A percentile compares a stretch with the other conserved stretches of the same genome.
phyloP scores from a whole-genome alignment of 2,888 invertebrate species.

The Dryobotodes eremita region DNA sequence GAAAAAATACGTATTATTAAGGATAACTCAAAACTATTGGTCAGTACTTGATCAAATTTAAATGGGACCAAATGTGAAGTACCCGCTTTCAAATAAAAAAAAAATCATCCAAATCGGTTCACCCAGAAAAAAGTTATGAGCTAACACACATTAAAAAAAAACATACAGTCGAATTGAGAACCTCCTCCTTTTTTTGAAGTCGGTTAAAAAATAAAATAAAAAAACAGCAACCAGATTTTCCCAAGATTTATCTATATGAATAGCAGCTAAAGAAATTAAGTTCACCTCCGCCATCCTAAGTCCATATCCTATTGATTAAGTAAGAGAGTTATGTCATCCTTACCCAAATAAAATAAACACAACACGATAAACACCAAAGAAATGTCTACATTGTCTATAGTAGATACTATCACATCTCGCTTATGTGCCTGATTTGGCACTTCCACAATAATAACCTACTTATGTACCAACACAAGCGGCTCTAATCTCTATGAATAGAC shows the following conservation, averaged over 20 bases:
- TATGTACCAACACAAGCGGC: constrained; percentile 32
- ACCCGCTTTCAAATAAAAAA: no score
- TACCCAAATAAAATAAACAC: constrained; percentile 5
- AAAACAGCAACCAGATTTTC: neutral
- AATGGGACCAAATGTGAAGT: no score
- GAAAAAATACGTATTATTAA: no score
- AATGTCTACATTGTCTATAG: constrained; percentile 3
- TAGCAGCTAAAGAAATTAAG: neutral
- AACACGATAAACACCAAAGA: constrained; percentile 19
- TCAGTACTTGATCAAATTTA: no score
- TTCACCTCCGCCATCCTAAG: neutral
- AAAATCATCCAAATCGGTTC: no score
- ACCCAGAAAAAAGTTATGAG: no score
- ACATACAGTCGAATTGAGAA: no score
- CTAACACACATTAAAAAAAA: no score
- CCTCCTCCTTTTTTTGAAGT: no score
- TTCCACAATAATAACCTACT: constrained; percentile 44
- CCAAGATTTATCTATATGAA: neutral
- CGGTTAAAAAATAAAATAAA: no score
- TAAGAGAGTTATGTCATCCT: constrained; percentile 17
- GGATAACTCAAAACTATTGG: no score
- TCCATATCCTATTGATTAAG: neutral
- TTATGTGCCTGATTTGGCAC: constrained; percentile 38
- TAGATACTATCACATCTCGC: constrained; percentile 22
- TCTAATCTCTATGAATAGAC: constrained; percentile 49